Evolutionary conservation across 1,140 invertebrate genomes (phyloP), one percentile per base, ranked within the genome.

Genomic region (Nylanderia fulva): DNA sequence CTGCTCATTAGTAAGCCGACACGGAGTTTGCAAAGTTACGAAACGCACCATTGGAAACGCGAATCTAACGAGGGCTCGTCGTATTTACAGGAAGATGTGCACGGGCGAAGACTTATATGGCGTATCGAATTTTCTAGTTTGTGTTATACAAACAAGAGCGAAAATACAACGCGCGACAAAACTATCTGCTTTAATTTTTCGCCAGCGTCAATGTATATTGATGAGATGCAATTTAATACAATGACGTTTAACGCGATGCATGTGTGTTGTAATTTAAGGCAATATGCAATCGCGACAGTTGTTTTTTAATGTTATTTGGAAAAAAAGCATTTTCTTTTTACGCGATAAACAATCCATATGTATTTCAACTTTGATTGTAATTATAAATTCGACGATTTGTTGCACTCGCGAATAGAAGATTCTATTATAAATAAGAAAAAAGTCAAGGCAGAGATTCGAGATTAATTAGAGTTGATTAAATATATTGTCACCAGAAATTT

Each of bases 1-100:
- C 42, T 39, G 18, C n/a, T 87, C 83, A 74, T 87, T 87, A 87
- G 75, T 74, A 72, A 76, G 33, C 21, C 48, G 72, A 85, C 66
- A 86, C 52, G 24, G 3, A 18, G 21, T 24, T 56, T 24, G 39
- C 27, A 15, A 36, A 63, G 45, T 76, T 13, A 39, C 45, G 39
- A 79, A 80, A 69, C 29, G 61, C 60, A 60, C 11, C 33, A 63
- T 24, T 42, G 24, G 9, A 56, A 85, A 77, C 21, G 61, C 33
- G 61, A 84, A 48, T 54, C 42, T 76, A 84, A 79, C 75, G 54
- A 80, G 64, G 5, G 7, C 39, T 54, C 54, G 63, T 29, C n/a
- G 9, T 36, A 24, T 4, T 74, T 48, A 42, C 15, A 39, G 18
- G 29, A 33, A 39, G 13, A 60, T 4, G n/a, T n/a, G 11, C 45